phyloP scores from a whole-genome alignment of 2,888 invertebrate genomes.

The Thysanoteuthis rhombus region DNA sequence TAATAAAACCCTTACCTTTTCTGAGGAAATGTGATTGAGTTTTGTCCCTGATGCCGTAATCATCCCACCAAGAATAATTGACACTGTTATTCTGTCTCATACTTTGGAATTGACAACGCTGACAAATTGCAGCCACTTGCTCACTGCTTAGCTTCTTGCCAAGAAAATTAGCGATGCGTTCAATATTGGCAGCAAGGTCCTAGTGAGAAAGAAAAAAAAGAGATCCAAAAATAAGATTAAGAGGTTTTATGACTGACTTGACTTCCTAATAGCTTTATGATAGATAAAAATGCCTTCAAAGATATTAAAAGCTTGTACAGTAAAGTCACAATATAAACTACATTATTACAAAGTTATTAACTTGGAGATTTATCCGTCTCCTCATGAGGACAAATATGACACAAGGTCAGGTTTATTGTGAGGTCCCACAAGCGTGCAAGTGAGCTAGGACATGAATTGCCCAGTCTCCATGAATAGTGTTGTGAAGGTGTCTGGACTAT shows the following conservation, averaged over 20 bases:
- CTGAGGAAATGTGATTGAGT: constrained; percentile 65
- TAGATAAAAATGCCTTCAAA: background rate
- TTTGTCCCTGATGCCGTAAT: constrained; percentile 65
- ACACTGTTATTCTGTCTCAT: constrained; percentile 85
- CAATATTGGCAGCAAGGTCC: constrained; percentile 77
- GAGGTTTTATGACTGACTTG: too few species aligned
- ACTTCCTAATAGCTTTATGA: background rate
- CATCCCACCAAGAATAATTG: constrained; percentile 72
- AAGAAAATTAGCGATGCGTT: constrained; percentile 65
- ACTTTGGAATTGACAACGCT: constrained; percentile 81
- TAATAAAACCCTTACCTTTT: constrained; percentile 63
- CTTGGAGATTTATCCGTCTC: too few species aligned
- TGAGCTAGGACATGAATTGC: too few species aligned
- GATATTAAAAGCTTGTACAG: too few species aligned
- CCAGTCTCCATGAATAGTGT: too few species aligned
- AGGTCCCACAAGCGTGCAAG: too few species aligned
- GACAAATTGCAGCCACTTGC: constrained; percentile 76
- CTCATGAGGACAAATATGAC: too few species aligned
- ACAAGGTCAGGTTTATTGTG: too few species aligned
- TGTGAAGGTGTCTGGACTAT: too few species aligned
- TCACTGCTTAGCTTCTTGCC: constrained; percentile 73
- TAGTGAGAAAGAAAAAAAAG: constrained; percentile 52
- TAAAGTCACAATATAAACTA: too few species aligned
- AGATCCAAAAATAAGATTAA: background rate
- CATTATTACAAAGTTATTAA: too few species aligned